A percentile compares a stretch with the other conserved stretches of the same genome.
Conservation (phyloP, 2,888 invertebrate species). For the Xestia sexstrigata region DNA sequence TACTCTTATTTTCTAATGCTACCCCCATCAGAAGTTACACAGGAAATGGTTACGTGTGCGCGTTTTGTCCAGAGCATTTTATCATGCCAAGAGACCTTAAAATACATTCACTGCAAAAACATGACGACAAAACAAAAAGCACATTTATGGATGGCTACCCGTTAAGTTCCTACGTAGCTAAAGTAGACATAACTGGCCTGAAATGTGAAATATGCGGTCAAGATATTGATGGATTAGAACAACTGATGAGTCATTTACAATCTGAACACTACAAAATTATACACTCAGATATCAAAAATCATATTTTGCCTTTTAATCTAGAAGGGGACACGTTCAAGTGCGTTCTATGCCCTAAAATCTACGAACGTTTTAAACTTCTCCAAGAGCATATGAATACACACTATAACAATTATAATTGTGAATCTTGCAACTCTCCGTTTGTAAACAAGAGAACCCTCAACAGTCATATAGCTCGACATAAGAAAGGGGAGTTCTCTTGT, state of each 20-base stretch:
- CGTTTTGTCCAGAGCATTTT: conserved; percentile 73
- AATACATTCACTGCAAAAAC: conserved; percentile 71
- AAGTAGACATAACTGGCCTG: conserved; percentile 63
- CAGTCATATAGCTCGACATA: conserved; percentile 50
- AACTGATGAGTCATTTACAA: conserved; percentile 47
- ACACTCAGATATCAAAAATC: conserved; percentile 57
- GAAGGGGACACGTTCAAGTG: conserved; percentile 52
- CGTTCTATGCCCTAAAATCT: conserved; percentile 45
- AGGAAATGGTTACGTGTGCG: conserved; percentile 76
- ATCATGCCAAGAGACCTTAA: conserved; percentile 74
- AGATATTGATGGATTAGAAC: conserved; percentile 45
- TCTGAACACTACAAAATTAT: conserved; percentile 44
- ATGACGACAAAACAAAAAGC: conserved; percentile 66
- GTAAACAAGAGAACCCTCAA: conserved; percentile 72
- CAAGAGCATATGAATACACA: conserved; percentile 66
- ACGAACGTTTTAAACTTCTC: conserved; percentile 53
- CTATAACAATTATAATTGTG: conserved; percentile 59
- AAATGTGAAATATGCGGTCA: conserved; percentile 49
- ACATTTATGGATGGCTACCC: conserved; percentile 70
- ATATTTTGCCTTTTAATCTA: conserved; percentile 64
- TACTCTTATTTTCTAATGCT: conserved; percentile 77
- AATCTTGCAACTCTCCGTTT: conserved; percentile 77
- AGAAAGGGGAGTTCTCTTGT: conserved; percentile 58
- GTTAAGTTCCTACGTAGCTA: conserved; percentile 60
- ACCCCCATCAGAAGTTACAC: conserved; percentile 77